These are phyloP conservation scores for Bimastos eiseni DNA, from an alignment of 2,888 invertebrate genomes.

Conservation along the genomic window DNA sequence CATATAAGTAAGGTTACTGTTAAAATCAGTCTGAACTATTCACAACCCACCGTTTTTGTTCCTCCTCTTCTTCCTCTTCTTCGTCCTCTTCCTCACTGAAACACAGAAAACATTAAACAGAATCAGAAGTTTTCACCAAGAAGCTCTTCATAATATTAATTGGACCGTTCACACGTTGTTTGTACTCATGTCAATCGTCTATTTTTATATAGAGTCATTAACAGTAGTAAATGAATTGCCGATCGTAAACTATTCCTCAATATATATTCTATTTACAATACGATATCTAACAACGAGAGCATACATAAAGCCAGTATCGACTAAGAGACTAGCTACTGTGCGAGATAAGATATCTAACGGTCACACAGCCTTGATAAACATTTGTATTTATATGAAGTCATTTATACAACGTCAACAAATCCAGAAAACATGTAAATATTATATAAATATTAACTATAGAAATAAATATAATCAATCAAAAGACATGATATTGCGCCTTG, in stretches of 20 bases:
- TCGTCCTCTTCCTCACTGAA: constrained; percentile 19
- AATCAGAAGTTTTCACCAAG: background rate
- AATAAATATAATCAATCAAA: too few relatives aligned
- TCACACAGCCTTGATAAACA: background rate
- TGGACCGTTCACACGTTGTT: background rate
- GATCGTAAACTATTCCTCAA: background rate
- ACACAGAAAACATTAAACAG: background rate
- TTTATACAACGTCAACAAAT: too few relatives aligned
- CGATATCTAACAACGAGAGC: background rate
- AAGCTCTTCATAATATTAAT: background rate
- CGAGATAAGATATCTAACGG: background rate
- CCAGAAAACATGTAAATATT: too few relatives aligned
- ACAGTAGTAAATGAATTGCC: background rate
- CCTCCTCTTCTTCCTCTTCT: background rate
- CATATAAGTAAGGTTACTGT: too few relatives aligned
- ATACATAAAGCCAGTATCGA: background rate
- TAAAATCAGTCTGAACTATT: background rate
- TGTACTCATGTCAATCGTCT: background rate
- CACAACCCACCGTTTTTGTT: background rate
- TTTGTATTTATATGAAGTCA: too few relatives aligned
- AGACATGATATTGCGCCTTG: too few relatives aligned
- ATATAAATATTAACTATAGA: too few relatives aligned
- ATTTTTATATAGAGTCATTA: too few relatives aligned
- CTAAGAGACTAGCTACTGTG: background rate
- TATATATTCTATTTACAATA: background rate